These are phyloP conservation scores for Saccostrea echinata DNA, from an alignment of 1,140 invertebrate genomes.

Conservation along the genomic window DNA sequence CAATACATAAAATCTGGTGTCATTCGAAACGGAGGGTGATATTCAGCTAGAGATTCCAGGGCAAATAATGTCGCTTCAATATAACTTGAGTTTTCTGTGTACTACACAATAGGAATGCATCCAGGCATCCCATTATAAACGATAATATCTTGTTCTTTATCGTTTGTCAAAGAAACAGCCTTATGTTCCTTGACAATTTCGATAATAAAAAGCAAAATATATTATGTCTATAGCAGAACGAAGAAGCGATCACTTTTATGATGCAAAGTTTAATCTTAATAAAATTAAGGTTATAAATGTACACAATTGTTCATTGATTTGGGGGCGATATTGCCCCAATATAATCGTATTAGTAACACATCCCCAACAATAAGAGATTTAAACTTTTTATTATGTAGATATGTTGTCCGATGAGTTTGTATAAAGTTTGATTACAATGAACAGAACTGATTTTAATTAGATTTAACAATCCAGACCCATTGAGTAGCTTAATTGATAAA, in stretches of 20 bases:
- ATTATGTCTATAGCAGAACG: neutral
- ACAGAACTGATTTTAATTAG: neutral
- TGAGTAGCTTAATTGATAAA: neutral
- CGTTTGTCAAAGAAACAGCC: neutral
- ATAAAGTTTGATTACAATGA: neutral
- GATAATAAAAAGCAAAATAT: neutral
- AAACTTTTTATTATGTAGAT: neutral
- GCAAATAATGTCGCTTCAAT: neutral
- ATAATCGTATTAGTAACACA: slow-evolving; percentile 20
- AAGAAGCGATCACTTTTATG: neutral
- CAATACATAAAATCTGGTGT: slow-evolving; percentile 28
- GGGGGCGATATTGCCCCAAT: neutral
- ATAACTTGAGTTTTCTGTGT: neutral
- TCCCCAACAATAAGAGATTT: neutral
- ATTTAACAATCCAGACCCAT: neutral
- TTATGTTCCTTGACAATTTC: neutral
- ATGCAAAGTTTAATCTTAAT: neutral
- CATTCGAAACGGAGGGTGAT: slow-evolving; percentile 20
- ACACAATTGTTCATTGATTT: neutral
- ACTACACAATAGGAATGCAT: neutral
- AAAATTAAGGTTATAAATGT: neutral
- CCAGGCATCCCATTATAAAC: neutral
- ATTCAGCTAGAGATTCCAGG: neutral
- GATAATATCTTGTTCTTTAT: slow-evolving; percentile 9
- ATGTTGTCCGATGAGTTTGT: neutral